phyloP scores from a whole-genome alignment of 1,140 invertebrate species.

The Periplaneta americana region DNA sequence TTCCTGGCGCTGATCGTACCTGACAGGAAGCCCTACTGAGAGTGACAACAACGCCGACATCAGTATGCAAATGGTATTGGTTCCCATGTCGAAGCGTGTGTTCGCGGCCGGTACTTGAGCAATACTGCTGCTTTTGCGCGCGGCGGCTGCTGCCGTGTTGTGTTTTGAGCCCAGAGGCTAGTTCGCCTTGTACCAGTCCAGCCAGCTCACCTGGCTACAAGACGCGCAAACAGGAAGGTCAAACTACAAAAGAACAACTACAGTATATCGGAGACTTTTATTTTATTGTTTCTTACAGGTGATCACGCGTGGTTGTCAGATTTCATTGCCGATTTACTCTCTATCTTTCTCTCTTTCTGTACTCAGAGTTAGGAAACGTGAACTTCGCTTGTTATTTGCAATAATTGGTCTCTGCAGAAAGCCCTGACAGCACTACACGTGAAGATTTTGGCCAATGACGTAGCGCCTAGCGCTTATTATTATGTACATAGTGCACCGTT shows the following conservation, averaged over 20 bases:
- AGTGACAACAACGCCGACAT: slow-evolving; percentile 1
- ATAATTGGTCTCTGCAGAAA: no score
- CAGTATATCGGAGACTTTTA: neutral
- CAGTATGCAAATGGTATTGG: neutral
- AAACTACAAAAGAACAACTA: no score
- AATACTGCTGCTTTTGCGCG: neutral
- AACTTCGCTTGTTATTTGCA: no score
- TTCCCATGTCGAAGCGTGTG: no score
- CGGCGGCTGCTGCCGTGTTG: neutral
- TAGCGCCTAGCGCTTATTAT: no score
- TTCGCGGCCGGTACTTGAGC: neutral
- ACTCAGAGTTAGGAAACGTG: no score
- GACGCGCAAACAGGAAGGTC: neutral
- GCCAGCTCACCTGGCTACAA: no score
- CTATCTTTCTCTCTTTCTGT: no score
- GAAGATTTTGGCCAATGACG: no score
- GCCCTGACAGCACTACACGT: no score
- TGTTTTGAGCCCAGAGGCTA: neutral
- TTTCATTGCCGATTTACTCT: neutral
- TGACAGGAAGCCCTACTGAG: slow-evolving; percentile 25
- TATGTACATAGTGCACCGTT: no score
- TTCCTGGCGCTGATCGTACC: slow-evolving; percentile 53
- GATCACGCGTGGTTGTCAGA: neutral
- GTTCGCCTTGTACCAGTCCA: neutral
- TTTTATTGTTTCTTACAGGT: no score